These are phyloP conservation scores for Acanthaster planci DNA, from an alignment of 35 echinoderm and acorn worm species.

Conservation along the genomic window DNA sequence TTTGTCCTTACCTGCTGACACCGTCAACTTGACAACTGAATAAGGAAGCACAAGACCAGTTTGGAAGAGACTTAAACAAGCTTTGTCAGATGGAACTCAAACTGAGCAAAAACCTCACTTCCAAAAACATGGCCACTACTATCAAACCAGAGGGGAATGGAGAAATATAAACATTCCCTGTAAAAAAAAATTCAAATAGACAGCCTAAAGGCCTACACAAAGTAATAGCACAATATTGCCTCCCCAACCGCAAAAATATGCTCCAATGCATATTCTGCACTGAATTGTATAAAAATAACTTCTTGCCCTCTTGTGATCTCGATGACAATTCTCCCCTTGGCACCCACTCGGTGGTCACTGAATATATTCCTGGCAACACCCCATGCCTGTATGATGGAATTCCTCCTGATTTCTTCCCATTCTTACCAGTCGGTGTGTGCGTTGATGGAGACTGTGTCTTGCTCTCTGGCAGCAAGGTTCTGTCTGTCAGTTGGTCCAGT, in stretches of 20 bases:
- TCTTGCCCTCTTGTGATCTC: background rate
- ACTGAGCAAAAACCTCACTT: no score
- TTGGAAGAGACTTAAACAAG: no score
- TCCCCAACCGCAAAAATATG: no score
- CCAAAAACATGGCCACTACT: no score
- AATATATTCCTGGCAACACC: background rate
- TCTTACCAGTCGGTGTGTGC: background rate
- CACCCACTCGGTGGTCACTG: background rate
- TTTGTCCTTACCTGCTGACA: constrained; percentile 74
- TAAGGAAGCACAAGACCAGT: background rate
- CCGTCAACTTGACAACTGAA: constrained; percentile 64
- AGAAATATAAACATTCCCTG: no score
- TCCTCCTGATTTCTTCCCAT: background rate
- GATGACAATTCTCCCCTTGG: background rate
- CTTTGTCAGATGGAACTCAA: no score
- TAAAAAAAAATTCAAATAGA: no score
- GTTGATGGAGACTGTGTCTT: background rate
- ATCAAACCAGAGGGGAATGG: no score
- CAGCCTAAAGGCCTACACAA: no score
- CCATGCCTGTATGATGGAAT: background rate
- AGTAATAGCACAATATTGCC: background rate
- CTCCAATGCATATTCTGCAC: background rate
- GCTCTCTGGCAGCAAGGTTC: background rate
- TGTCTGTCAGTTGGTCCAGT: background rate
- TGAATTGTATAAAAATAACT: background rate